Evolutionary conservation across 2,888 invertebrate genomes (phyloP).

Genomic region (Therioaphis trifolii): DNA sequence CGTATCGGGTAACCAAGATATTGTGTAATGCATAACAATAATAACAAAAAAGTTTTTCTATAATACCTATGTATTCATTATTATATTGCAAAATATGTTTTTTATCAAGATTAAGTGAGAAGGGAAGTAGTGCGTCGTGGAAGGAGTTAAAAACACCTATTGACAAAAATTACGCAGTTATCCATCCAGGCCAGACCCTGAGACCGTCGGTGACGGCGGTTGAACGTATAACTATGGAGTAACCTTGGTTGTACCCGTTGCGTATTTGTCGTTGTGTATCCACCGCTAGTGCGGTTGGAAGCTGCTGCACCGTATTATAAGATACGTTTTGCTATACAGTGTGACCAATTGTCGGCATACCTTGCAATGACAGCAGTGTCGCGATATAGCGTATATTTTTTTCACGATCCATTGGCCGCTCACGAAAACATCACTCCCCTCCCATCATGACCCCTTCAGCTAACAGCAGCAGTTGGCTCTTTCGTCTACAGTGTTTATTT

Average conservation of each 20-base stretch:
- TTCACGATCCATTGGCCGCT: slow-evolving; percentile 50
- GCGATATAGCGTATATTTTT: not conserved
- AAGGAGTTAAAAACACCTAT: slow-evolving; percentile 25
- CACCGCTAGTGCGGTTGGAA: slow-evolving; percentile 21
- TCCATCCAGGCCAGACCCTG: slow-evolving; percentile 28
- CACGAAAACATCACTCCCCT: slow-evolving; percentile 48
- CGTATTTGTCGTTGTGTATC: slow-evolving; percentile 25
- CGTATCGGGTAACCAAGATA: slow-evolving; percentile 20
- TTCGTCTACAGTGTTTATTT: slow-evolving; percentile 41
- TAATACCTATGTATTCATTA: not conserved
- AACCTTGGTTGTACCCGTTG: slow-evolving; percentile 51
- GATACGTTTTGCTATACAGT: slow-evolving; percentile 53
- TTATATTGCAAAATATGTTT: slow-evolving; percentile 15
- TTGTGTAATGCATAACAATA: not conserved
- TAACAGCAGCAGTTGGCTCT: not conserved
- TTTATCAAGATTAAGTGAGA: not conserved
- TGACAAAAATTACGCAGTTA: slow-evolving; percentile 57
- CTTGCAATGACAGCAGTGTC: not conserved
- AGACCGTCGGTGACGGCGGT: slow-evolving; percentile 1
- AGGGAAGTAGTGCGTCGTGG: slow-evolving; percentile 11
- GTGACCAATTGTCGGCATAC: slow-evolving; percentile 52
- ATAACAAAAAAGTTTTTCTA: no score
- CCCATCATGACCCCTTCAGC: slow-evolving; percentile 54
- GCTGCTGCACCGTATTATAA: slow-evolving; percentile 38
- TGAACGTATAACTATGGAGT: not conserved